A percentile compares a stretch with the other conserved stretches of the same genome.
phyloP scores from a whole-genome alignment of 2,888 invertebrate species.

The Tachystola acroxantha region DNA sequence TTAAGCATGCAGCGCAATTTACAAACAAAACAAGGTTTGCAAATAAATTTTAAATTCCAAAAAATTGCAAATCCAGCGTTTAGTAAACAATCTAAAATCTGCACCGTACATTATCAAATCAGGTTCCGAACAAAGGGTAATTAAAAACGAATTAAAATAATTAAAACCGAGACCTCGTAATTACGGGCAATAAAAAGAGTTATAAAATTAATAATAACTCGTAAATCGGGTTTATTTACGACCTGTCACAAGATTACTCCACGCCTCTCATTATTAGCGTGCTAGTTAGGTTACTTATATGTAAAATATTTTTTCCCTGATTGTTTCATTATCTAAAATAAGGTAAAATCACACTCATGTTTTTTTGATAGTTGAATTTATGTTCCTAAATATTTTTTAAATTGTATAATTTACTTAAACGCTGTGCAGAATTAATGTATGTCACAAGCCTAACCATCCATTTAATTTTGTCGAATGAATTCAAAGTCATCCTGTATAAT shows the following conservation, averaged over 20 bases:
- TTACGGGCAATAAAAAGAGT: conserved; percentile 6
- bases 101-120: neutral
- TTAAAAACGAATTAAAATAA: conserved; percentile 7
- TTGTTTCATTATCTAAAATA: no score
- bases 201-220: conserved; percentile 7
- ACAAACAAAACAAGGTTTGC: neutral
- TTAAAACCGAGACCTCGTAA: conserved; percentile 3
- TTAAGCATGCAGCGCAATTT: neutral
- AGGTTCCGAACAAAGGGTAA: conserved; percentile 1
- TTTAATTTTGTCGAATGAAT: no score
- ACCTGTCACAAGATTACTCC: conserved; percentile 4
- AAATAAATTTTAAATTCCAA: neutral
- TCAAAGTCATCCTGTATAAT: no score
- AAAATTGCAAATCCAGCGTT: neutral
- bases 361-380: no score
- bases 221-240: conserved; percentile 7
- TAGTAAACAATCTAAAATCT: neutral
- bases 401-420: no score
- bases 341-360: no score
- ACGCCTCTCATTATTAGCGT: neutral
- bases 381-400: no score
- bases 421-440: no score
- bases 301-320: no score
- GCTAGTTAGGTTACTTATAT: neutral
- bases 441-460: no score